These are phyloP conservation scores for Manis pentadactyla DNA, from an alignment of 2,797 vertebrate genomes.

Conservation along the genomic window DNA sequence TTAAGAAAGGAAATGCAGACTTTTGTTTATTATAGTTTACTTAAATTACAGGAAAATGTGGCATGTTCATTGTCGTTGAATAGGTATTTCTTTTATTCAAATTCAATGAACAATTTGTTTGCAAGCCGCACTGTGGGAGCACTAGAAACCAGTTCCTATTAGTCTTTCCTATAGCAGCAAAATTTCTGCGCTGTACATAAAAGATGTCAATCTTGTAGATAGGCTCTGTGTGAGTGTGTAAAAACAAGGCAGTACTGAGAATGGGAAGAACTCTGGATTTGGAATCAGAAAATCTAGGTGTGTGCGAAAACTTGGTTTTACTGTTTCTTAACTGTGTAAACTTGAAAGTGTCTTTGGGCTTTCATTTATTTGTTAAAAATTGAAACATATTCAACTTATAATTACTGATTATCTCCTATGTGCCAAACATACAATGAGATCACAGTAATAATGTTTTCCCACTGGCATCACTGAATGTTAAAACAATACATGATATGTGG, in stretches of 20 bases:
- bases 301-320: neutral
- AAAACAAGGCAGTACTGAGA: neutral
- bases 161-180: neutral
- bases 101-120: neutral
- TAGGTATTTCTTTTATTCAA: constrained; percentile 23
- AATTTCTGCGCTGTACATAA: neutral
- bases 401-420: neutral
- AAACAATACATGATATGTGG: neutral
- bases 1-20: neutral
- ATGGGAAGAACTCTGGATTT: neutral
- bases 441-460: neutral
- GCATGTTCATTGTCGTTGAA: neutral
- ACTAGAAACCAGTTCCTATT: neutral
- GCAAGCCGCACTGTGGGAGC: neutral
- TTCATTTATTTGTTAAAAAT: neutral
- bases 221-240: neutral
- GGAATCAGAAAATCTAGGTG: neutral
- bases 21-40: neutral
- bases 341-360: neutral
- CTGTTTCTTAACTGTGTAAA: neutral
- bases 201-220: neutral
- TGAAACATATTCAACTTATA: neutral
- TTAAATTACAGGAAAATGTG: neutral
- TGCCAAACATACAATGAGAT: neutral
- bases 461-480: neutral